Base-by-base conservation (phyloP, 2,888 invertebrate species). In the Plagodis dolabraria region DNA sequence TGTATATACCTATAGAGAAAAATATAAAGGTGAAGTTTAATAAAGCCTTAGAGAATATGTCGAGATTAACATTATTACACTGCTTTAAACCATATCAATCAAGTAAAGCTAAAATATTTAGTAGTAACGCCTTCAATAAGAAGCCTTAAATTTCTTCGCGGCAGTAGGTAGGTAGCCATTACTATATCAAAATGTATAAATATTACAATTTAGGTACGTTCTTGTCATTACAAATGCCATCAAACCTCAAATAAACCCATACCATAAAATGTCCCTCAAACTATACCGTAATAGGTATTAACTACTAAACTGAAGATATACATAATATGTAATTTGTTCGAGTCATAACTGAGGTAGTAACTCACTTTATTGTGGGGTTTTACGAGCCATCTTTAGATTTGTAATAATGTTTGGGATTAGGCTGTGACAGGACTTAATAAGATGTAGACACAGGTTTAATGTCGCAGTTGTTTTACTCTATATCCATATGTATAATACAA, bases 321-420 rank as follows among this genome's bases (percentile, higher is more conserved):
- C 56, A 65, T 66, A 63, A 60, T 64, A 45, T 61, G 53, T 64
- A 55, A 60, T 60, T 60, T 60, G 60, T 60, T 52, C 38, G 36
- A 61, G 60, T 65, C 68, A 72, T 74, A 70, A 70, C 70, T 53
- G 49, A 64, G 69, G 68, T 61, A 61, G 55, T 71, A 57, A 69
- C 67, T 60, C 63, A 67, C 58, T 71, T 74, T 70, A 71, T 68
- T 67, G 65, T 70, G 54, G 7, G 7, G 42, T 40, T 63, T 64
- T 62, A 63, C 47, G 59, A 51, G 43, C 45, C 55, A 52, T 56
- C 48, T 35, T 43, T 63, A 47, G 35, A 33, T 45, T 62, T 63
- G 60, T 58, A 49, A 66, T 63, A 63, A 63, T 67, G 66, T 63
- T 47, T 45, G 53, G 57, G 62, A 57, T 49, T 60, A 60, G 40